Evolutionary conservation across 2,113 vertebrate genomes (phyloP), one percentile per base, ranked within the genome.

Genomic region (Hiodon tergisus): DNA sequence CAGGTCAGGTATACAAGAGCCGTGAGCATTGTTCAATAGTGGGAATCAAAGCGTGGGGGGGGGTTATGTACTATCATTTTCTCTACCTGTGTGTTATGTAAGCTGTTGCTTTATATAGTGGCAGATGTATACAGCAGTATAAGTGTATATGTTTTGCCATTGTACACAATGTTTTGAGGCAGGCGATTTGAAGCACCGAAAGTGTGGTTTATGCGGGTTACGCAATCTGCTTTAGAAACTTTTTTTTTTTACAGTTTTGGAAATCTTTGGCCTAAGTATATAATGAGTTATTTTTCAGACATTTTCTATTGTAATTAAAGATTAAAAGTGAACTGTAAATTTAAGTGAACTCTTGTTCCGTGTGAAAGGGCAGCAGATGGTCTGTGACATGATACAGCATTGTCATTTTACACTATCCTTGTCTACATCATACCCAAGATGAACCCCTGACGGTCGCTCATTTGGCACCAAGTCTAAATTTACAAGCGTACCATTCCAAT

Each of bases 291-390:
- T 52, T 67, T 76, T 76, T 65, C 50, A 65, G 31, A 72, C 59
- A 69, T 72, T 77, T 77, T 75, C 14, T 75, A 75, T 72, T 77
- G 76, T 77, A 77, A 72, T 73, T 77, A 77, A 77, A 77, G 48
- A 54, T 62, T 51, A 31, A 31, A 31, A 31, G 31, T 31, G 31
- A 31, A 31, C 31, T 31, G 31, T 31, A 31, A 31, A 31, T 31
- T 31, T 31, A 31, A 31, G 31, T 31, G 31, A 31, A 31, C 31
- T 31, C 2, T 31, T 31, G 31, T 31, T 31, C 31, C 2, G 31
- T 31, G 31, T 31, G 31, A 31, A 31, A 31, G 2, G 31, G 31
- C 31, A 31, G 31, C 31, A 31, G 31, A 31, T 31, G 31, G 31
- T 31, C 31, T 31, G 31, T 31, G 31, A 31, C 31, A 31, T 31